phyloP scores from a whole-genome alignment of 2,113 vertebrate genomes.

The Gobiocypris rarus region DNA sequence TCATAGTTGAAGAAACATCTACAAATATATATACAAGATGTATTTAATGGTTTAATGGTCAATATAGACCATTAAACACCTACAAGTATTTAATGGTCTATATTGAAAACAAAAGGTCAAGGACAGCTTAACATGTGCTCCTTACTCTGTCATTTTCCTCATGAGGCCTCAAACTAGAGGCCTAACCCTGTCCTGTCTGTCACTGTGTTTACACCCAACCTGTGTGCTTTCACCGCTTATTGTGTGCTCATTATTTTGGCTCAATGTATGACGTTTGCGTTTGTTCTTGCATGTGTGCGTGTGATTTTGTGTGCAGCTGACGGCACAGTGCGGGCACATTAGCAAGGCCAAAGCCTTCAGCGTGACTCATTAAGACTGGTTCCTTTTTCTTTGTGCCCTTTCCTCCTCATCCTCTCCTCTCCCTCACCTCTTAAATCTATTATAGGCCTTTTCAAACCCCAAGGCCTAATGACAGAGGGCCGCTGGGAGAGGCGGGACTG shows the following conservation, averaged over 20 bases:
- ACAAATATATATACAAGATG: neutral
- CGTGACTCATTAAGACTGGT: constrained; percentile 54
- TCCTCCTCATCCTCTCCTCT: constrained; percentile 49
- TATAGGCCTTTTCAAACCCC: constrained; percentile 64
- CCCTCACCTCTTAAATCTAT: constrained; percentile 54
- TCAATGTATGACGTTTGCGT: neutral
- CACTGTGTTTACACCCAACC: constrained; percentile 25
- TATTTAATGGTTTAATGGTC: too few relatives aligned
- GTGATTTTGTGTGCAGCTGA: constrained; percentile 32
- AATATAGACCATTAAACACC: too few relatives aligned
- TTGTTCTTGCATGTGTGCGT: constrained; percentile 31
- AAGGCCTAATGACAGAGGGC: constrained; percentile 58
- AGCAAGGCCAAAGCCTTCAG: constrained; percentile 34
- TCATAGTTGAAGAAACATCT: neutral
- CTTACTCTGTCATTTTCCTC: neutral
- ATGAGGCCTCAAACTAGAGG: neutral
- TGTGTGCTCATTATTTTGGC: constrained; percentile 37
- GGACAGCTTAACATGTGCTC: neutral
- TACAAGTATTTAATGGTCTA: neutral
- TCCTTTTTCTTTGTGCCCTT: constrained; percentile 57
- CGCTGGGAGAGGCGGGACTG: constrained; percentile 67
- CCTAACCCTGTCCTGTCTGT: constrained; percentile 37
- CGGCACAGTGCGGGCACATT: constrained; percentile 21
- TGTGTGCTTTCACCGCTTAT: constrained; percentile 29
- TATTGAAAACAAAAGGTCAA: neutral